A percentile compares a stretch with the other conserved stretches of the same genome.
Conservation (phyloP, 2,888 invertebrate species). For the Apamea epomidion region DNA sequence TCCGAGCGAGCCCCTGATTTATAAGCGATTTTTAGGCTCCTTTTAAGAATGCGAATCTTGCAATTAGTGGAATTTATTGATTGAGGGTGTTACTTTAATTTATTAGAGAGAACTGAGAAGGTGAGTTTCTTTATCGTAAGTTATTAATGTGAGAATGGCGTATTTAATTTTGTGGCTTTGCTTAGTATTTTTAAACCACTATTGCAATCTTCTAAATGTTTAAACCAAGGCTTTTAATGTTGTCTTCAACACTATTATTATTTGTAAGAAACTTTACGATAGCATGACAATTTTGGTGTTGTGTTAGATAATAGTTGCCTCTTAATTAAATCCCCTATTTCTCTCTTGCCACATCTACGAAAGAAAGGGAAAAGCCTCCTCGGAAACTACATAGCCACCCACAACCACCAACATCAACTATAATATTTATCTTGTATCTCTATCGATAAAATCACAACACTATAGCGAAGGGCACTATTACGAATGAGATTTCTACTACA, state of each 20-base stretch:
- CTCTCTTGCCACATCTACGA: background rate
- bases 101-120: slow-evolving; percentile 34
- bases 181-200: background rate
- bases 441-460: slow-evolving; percentile 70
- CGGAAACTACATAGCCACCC: slow-evolving; percentile 5
- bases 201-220: background rate
- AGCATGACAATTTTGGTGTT: background rate
- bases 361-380: background rate
- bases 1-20: slow-evolving; percentile 63
- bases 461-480: slow-evolving; percentile 76
- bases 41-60: slow-evolving; percentile 61
- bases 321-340: background rate
- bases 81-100: slow-evolving; percentile 54
- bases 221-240: background rate
- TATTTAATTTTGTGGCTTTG: background rate
- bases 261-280: background rate
- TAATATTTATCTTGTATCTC: slow-evolving; percentile 46
- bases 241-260: background rate
- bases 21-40: slow-evolving; percentile 54
- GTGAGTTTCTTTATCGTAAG: slow-evolving; percentile 30
- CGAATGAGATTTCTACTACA: slow-evolving; percentile 85
- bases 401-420: slow-evolving; percentile 27
- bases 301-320: background rate
- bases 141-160: slow-evolving; percentile 2
- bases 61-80: slow-evolving; percentile 55